Evolutionary conservation across 2,888 invertebrate genomes (phyloP), one percentile per base, ranked within the genome.

Genomic region (Nycteola revayana): DNA sequence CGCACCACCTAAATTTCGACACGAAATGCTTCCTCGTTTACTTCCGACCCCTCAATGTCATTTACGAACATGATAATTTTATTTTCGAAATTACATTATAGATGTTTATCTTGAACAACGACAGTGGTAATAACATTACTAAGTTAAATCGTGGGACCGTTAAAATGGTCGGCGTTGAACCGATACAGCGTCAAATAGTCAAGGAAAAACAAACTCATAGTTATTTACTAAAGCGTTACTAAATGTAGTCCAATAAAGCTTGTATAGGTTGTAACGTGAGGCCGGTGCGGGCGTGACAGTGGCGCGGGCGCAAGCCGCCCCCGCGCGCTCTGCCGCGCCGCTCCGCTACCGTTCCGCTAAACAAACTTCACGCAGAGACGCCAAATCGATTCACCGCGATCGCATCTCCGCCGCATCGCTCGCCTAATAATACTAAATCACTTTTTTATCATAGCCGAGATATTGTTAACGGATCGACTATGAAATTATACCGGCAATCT

Each of bases 311-410:
- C 76, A 74, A 60, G 72, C 67, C 64, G 54, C 37, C 32, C 43
- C 40, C 50, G 38, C 46, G 27, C 35, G n/a, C 33, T 25, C 28
- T 36, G 9, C 35, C 42, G 44, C 33, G 34, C 44, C 42, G 47
- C 50, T 51, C 52, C 50, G 73, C 79, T 74, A 72, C 71, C 75
- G 83, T 82, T 82, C 78, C 78, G 70, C 81, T 86, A 85, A 86
- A 84, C 87, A 86, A 87, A 87, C 85, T 80, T 85, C 84, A 86
- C 83, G 85, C 80, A 69, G 71, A 69, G 72, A 68, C 66, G 65
- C 69, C 54, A 75, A 87, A 88, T 87, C 83, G 81, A 87, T 87
- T 86, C 69, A 67, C 63, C 56, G 60, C 77, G 74, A 77, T 82
- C 80, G 75, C 75, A 79, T 82, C 85, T 77, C 74, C 66, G 66